Conservation (phyloP, 2,888 invertebrate species). For the Capitulum mitella region DNA sequence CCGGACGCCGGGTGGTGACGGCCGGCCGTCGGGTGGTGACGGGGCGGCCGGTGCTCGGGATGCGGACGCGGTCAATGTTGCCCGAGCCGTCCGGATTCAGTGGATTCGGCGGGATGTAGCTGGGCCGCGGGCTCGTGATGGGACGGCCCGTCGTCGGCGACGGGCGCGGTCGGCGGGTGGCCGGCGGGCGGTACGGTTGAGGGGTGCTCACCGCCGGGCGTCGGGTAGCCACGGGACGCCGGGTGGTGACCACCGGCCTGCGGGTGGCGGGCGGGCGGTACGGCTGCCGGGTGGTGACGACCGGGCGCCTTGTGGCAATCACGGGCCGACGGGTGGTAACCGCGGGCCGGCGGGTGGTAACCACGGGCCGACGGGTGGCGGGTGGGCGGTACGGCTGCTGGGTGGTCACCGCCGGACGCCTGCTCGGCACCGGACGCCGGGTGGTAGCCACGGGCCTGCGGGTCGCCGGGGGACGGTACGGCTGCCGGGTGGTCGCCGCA, state of each 20-base stretch:
- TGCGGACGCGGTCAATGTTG: background rate
- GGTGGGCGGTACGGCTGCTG: background rate
- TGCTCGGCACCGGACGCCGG: background rate
- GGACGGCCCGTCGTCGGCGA: background rate
- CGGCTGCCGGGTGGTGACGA: background rate
- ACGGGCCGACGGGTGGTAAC: background rate
- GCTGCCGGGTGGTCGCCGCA: too few species aligned
- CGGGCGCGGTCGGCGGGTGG: background rate
- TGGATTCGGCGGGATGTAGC: constrained; percentile 4
- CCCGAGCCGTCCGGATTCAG: background rate
- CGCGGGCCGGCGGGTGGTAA: background rate
- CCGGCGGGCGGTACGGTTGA: background rate
- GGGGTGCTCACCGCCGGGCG: background rate
- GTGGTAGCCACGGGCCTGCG: background rate
- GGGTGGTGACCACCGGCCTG: background rate
- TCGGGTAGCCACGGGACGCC: background rate
- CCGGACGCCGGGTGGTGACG: background rate
- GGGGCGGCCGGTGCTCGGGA: background rate
- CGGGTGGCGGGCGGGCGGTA: background rate
- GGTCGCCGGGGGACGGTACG: background rate
- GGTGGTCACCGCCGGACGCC: background rate
- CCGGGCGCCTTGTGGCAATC: background rate
- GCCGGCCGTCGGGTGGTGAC: background rate
- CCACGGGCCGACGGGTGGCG: background rate
- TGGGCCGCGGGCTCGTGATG: background rate